These are phyloP conservation scores for Peromyscus attwateri DNA, from an alignment of 2,797 vertebrate genomes.

Conservation along the genomic window DNA sequence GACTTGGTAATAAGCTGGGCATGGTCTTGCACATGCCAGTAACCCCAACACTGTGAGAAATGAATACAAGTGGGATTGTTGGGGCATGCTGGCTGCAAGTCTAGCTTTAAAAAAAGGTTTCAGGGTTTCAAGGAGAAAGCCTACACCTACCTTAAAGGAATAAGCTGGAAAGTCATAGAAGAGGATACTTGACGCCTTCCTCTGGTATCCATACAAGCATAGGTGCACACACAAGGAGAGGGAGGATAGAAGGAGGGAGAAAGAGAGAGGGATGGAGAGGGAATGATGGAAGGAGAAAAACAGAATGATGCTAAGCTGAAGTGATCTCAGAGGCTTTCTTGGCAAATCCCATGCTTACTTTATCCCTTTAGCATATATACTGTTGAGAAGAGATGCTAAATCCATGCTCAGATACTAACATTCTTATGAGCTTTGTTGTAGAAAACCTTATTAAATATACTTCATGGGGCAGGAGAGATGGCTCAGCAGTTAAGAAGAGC, in stretches of 20 bases:
- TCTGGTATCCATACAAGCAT: neutral
- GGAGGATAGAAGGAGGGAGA: neutral
- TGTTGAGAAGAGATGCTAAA: neutral
- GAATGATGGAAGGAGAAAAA: neutral
- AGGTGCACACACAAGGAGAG: neutral
- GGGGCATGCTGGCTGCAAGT: no score
- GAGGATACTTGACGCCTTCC: neutral
- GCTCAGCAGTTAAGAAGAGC: neutral
- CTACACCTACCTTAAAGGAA: neutral
- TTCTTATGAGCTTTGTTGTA: neutral
- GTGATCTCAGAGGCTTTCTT: neutral
- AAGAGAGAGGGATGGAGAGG: neutral
- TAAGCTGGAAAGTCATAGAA: neutral
- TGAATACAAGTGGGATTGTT: neutral
- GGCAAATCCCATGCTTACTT: neutral
- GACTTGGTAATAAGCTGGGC: neutral
- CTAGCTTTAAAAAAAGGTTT: neutral
- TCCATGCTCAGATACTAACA: neutral
- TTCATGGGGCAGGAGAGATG: neutral
- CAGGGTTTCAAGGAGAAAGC: neutral
- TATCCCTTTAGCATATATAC: neutral
- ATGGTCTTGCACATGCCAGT: neutral
- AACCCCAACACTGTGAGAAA: neutral
- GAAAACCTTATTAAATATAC: neutral
- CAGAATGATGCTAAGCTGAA: neutral